Conservation (phyloP, 2,888 invertebrate species). For the Pyrrhosoma nymphula region DNA sequence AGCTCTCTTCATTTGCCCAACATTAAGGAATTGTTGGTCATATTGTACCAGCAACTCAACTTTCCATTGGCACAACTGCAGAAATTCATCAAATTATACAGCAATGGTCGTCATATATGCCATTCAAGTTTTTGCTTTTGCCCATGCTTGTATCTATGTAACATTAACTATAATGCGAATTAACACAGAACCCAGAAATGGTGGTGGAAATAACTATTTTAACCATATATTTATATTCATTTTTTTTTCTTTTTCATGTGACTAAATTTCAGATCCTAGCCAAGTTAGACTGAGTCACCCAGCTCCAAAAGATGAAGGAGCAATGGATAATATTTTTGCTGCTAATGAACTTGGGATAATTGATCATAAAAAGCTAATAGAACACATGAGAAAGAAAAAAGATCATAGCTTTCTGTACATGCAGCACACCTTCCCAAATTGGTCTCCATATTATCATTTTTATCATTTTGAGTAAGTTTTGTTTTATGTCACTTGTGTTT, state of each 20-base stretch:
- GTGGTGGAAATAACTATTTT: no score
- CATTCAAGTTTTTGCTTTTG: no score
- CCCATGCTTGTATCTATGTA: no score
- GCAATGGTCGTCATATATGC: no score
- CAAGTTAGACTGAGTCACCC: constrained; percentile 71
- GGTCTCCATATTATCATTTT: constrained; percentile 87
- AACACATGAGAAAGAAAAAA: constrained; percentile 80
- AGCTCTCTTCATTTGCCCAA: no score
- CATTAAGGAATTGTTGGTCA: no score
- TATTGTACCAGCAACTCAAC: no score
- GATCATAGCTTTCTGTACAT: constrained; percentile 88
- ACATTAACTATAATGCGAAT: no score
- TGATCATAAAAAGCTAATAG: constrained; percentile 78
- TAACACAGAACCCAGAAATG: no score
- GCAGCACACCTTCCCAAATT: constrained; percentile 86
- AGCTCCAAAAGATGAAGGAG: neutral
- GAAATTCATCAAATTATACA: no score
- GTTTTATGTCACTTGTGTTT: neutral
- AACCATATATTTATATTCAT: neutral
- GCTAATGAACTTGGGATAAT: constrained; percentile 74
- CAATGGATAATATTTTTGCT: constrained; percentile 21
- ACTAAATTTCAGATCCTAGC: constrained; percentile 76
- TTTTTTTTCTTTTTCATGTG: neutral
- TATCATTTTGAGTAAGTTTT: constrained; percentile 85
- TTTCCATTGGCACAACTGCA: no score